These are phyloP conservation scores for Parasteatoda tepidariorum DNA, from an alignment of 1,140 invertebrate species.

Conservation along the genomic window DNA sequence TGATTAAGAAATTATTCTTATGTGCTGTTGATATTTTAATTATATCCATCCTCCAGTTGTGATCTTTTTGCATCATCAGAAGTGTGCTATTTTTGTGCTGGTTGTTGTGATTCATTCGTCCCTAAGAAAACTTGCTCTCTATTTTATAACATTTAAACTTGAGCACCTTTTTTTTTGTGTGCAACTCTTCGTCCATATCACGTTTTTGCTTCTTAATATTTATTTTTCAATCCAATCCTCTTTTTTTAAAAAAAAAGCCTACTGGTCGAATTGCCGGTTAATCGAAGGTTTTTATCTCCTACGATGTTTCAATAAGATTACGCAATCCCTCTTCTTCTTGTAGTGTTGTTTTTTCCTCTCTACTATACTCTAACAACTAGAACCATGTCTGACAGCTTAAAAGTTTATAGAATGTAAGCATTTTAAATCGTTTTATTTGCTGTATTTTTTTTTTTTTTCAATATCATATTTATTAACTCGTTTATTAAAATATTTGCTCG, in stretches of 20 bases:
- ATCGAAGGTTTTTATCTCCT: neutral
- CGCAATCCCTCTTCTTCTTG: neutral
- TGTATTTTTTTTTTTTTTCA: neutral
- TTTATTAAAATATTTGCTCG: too few species aligned
- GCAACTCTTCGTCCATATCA: neutral
- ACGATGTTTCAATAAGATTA: neutral
- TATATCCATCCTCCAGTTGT: neutral
- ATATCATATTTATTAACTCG: too few species aligned
- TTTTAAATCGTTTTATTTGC: slow-evolving; percentile 6
- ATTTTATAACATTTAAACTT: too few species aligned
- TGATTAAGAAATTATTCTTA: too few species aligned
- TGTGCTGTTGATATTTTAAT: too few species aligned
- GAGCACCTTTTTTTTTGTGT: neutral
- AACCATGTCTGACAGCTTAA: slow-evolving; percentile 61
- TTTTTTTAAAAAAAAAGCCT: too few species aligned
- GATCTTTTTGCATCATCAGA: neutral
- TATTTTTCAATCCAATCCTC: too few species aligned
- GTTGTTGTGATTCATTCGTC: neutral
- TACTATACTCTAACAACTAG: neutral
- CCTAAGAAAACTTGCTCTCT: neutral
- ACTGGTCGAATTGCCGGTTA: too few species aligned
- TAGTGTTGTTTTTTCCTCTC: neutral
- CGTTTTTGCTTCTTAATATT: neutral
- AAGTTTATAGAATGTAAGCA: slow-evolving; percentile 63
- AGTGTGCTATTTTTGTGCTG: neutral